These are phyloP conservation scores for Mus pahari DNA, from an alignment of 2,113 vertebrate genomes.

Conservation along the genomic window DNA sequence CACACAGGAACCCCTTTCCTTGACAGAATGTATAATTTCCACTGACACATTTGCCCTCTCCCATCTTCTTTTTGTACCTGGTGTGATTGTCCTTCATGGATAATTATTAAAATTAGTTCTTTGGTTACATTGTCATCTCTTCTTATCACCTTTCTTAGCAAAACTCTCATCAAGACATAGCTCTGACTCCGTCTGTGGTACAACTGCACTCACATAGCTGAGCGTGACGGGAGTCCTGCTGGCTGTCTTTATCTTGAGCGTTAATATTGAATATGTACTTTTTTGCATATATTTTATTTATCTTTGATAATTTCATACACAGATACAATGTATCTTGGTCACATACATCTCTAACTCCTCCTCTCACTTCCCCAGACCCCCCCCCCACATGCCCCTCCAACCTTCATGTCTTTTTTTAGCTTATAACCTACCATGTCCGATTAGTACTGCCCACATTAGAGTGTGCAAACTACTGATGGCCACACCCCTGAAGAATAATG, in stretches of 20 bases:
- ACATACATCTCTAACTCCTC: background rate
- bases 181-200: background rate
- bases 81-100: background rate
- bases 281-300: background rate
- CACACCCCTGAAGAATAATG: background rate
- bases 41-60: background rate
- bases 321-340: background rate
- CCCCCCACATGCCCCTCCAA: background rate
- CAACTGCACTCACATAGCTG: background rate
- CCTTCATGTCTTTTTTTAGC: background rate
- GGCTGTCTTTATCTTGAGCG: slow-evolving; percentile 23
- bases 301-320: background rate
- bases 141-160: slow-evolving; percentile 32
- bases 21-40: background rate
- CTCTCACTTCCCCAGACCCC: background rate
- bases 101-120: background rate
- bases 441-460: background rate
- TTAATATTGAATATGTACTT: background rate
- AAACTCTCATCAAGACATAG: background rate
- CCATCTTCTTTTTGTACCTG: background rate
- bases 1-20: background rate
- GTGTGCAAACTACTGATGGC: background rate
- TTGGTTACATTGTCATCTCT: slow-evolving; percentile 15
- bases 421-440: background rate
- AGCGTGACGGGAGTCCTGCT: background rate